Evolutionary conservation across 2,113 vertebrate genomes (phyloP), one percentile per base, ranked within the genome.

Genomic region (Martes martes): DNA sequence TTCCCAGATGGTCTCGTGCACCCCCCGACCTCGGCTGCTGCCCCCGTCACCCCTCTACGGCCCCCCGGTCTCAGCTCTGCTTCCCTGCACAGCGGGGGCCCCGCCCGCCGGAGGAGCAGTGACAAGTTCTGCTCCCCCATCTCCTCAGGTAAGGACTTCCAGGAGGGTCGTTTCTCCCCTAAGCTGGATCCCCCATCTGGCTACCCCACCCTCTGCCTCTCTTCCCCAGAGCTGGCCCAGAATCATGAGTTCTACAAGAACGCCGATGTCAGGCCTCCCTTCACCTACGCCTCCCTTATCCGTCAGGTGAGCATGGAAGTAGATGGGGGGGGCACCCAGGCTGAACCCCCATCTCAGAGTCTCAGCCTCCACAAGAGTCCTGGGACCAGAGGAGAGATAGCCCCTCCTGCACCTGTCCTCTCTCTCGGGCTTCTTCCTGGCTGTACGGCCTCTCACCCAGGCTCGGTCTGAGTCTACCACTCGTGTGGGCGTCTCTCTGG

Each of bases 181-280:
- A 16, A 11, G 63, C 50, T 24, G 28, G 39, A 21, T 19, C 59
- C 61, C 42, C 21, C 15, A 6, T 15, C 23, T 4, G 23, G 24
- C 80, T 69, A 1, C 82, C 71, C 91, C 24, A 91, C 15, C 50
- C 9, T 80, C 88, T 90, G 24, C 52, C 33, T 5, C 26, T 69
- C n/a, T 93, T 33, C 87, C 28, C n/a, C 99, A 99, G 99, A 99
- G 97, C 99, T 99, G 98, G 99, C 99, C 97, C 99, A 99, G 99
- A 99, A 99, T 98, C 99, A 99, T n/a, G 99, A 99, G 99, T 99
- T 99, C 98, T 99, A 99, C 99, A 99, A 99, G 98, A 99, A 99
- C 16, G 99, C 99, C 1, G 99, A 99, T 4, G 99, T 99, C 97
- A 99, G 99, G 97, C 99, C 99, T 21, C 99, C 99, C 83, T 99